Evolutionary conservation across 1,140 invertebrate species (phyloP).

Genomic region (Limonius californicus): DNA sequence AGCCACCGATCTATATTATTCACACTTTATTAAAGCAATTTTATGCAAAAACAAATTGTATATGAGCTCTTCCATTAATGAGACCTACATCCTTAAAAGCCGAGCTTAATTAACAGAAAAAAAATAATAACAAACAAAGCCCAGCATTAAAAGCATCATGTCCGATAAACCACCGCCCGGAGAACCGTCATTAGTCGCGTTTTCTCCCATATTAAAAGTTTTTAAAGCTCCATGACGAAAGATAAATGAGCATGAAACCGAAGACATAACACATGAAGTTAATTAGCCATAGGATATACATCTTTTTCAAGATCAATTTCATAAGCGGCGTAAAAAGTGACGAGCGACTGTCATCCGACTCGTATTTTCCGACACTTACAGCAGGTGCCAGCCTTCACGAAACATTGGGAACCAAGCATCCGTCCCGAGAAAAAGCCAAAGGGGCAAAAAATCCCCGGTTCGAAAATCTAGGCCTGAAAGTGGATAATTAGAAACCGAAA

Average conservation of each 20-base stretch:
- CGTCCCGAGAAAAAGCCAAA: not conserved
- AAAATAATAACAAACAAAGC: not conserved
- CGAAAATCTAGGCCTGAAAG: too few species aligned
- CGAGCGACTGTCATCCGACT: not conserved
- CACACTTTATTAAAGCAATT: too few species aligned
- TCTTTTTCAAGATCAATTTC: constrained; percentile 24
- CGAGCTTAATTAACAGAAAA: not conserved
- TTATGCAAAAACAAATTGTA: too few species aligned
- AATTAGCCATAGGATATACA: constrained; percentile 31
- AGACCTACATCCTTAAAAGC: too few species aligned
- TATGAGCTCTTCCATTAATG: too few species aligned
- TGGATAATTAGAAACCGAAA: too few species aligned
- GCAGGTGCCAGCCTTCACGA: constrained; percentile 18
- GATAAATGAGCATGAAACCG: constrained; percentile 17
- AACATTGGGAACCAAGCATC: constrained; percentile 20
- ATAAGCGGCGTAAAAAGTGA: constrained; percentile 14
- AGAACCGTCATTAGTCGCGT: not conserved
- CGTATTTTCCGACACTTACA: not conserved
- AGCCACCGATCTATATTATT: too few species aligned
- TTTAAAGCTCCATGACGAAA: constrained; percentile 8
- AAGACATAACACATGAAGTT: constrained; percentile 25
- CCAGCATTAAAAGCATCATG: too few species aligned
- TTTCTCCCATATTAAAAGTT: not conserved
- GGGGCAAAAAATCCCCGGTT: too few species aligned
- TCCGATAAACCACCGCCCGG: too few species aligned